Base-by-base conservation (phyloP, 2,113 vertebrate genomes). In the Paralichthys olivaceus region DNA sequence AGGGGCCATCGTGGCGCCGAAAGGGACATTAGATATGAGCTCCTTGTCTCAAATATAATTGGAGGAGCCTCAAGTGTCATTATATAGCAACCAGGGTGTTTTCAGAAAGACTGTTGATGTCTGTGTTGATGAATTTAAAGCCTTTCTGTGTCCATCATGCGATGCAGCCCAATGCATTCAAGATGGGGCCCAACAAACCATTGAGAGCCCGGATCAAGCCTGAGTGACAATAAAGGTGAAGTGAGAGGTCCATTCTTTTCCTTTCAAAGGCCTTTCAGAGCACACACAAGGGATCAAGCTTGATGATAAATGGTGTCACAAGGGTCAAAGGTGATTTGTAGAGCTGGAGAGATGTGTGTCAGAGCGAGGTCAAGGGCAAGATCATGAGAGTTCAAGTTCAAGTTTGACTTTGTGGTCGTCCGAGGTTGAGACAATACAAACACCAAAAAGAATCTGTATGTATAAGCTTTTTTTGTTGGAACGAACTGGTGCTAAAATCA, bases 231-330 rank as follows among this genome's bases (percentile, higher is more conserved):
- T 88, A 59, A 79, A 85, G 80, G 54, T 81, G 85, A 64, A 79
- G 87, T 72, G 80, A 87, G 89, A 91, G 85, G 80, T 83, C 91
- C 72, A 81, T 90, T 92, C 84, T 81, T 5, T 20, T 56, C 72
- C 62, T 79, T 75, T 87, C 73, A 85, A 84, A 81, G 64, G 67
- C 59, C 51, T 83, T 81, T 89, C 80, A 85, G 59, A 66, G 37
- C 62, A 49, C n/a, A 54, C 66, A 58, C 47, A 73, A 68, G 28
- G 40, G 69, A 61, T 67, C 40, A 49, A 57, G 59, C 57, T 62
- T 32, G 59, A 77, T 79, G 80, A 82, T 79, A 43, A 75, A 88
- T 68, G 51, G 72, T 85, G 79, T 88, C 76, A 77, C 53, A 43
- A 22, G 68, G 68, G 81, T 75, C 69, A 80, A 69, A 83, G 85